Percentiles rank a stretch among this genome's conserved stretches.
Conservation (phyloP, 1,140 invertebrate genomes). For the Scylla paramamosain region DNA sequence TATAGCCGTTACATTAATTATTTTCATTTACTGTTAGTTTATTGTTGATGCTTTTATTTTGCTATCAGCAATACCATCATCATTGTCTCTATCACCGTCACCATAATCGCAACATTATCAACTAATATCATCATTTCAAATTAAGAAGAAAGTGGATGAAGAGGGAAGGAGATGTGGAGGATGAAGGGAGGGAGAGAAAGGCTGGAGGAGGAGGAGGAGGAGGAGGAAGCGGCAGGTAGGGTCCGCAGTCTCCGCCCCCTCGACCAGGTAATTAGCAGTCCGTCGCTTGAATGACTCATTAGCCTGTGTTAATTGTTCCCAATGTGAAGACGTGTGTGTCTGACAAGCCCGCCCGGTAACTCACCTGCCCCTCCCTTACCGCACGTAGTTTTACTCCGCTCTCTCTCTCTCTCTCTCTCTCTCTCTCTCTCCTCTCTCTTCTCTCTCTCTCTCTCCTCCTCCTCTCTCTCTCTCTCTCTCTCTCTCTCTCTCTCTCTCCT, state of each 20-base stretch:
- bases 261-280: constrained; percentile 60
- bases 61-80: no score
- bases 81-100: no score
- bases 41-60: no score
- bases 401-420: not conserved
- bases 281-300: constrained; percentile 63
- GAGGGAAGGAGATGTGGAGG: not conserved
- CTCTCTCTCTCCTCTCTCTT: not conserved
- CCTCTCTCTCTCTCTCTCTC: not conserved
- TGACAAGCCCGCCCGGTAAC: constrained; percentile 45
- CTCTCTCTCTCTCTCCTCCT: not conserved
- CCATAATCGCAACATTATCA: no score
- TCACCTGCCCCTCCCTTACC: not conserved
- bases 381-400: not conserved
- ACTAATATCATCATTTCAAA: no score
- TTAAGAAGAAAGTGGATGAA: not conserved
- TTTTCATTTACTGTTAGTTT: no score
- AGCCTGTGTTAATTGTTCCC: constrained; percentile 69
- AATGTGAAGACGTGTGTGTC: constrained; percentile 55
- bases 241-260: not conserved
- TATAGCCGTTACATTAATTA: no score
- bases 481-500: not conserved
- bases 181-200: not conserved
- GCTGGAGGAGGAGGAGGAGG: not conserved
- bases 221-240: constrained; percentile 8